phyloP scores from a whole-genome alignment of 2,113 vertebrate species.

The Sebastes fasciatus region DNA sequence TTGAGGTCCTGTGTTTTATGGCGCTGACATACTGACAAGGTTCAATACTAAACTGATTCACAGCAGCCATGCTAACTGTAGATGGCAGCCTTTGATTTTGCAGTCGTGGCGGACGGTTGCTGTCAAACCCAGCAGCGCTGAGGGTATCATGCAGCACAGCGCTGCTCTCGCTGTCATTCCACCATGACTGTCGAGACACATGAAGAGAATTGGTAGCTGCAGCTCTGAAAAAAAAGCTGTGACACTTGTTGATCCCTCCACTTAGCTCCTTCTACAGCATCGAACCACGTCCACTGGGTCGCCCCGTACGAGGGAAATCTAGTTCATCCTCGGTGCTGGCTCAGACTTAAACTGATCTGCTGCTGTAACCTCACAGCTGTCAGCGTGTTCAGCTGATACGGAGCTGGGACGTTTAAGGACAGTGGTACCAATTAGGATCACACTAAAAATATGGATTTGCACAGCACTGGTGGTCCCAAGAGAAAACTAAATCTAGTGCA shows the following conservation, averaged over 20 bases:
- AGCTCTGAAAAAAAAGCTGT: constrained; percentile 1
- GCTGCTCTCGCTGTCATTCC: constrained; percentile 15
- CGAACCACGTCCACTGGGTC: constrained; percentile 12
- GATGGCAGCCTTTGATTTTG: constrained; percentile 17
- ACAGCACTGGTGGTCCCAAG: background rate
- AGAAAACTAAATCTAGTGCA: background rate
- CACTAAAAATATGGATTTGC: constrained; percentile 1
- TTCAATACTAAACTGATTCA: background rate
- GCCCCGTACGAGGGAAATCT: background rate
- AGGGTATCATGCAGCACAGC: constrained; percentile 20
- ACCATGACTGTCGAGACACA: constrained; percentile 35
- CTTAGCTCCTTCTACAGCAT: constrained; percentile 17
- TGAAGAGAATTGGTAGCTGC: constrained; percentile 20
- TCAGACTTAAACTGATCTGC: constrained; percentile 12
- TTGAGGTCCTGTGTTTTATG: background rate
- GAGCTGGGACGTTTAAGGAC: background rate
- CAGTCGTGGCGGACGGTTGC: background rate
- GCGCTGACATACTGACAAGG: background rate
- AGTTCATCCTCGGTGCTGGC: background rate
- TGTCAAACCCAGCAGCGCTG: constrained; percentile 27
- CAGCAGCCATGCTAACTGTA: background rate
- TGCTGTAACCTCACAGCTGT: constrained; percentile 36
- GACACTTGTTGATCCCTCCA: constrained; percentile 7
- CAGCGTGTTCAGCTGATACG: background rate
- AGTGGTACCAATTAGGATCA: background rate